Conservation (phyloP, 2,113 vertebrate genomes). For the Tamias sibiricus region DNA sequence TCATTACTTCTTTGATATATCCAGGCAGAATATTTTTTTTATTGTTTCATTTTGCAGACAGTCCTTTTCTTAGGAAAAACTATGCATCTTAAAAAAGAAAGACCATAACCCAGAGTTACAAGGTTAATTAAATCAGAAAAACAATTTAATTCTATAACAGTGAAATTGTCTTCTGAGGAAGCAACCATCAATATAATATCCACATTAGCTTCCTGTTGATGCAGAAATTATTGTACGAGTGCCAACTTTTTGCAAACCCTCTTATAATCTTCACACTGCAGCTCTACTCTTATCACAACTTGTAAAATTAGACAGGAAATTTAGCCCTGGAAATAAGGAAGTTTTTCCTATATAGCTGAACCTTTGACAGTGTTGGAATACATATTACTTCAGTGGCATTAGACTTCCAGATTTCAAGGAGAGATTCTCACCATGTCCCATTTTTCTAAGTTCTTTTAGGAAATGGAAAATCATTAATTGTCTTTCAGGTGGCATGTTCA, state of each 20-base stretch:
- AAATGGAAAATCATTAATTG: conserved; percentile 61
- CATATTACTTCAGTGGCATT: conserved; percentile 78
- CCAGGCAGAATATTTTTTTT: conserved; percentile 37
- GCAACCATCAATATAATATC: conserved; percentile 88
- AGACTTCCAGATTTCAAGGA: conserved; percentile 77
- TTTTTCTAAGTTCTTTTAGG: conserved; percentile 59
- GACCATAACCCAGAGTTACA: conserved; percentile 76
- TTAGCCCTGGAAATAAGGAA: conserved; percentile 87
- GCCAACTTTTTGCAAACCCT: conserved; percentile 84
- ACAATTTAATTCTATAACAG: conserved; percentile 84
- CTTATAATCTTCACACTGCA: conserved; percentile 87
- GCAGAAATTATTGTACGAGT: conserved; percentile 85
- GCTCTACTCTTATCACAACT: conserved; percentile 86
- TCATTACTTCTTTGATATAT: conserved; percentile 32
- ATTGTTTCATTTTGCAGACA: conserved; percentile 63
- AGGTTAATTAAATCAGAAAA: conserved; percentile 86
- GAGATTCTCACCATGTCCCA: conserved; percentile 60
- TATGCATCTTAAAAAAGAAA: conserved; percentile 84
- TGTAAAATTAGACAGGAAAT: conserved; percentile 88
- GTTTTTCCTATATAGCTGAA: conserved; percentile 84
- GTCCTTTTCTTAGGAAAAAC: conserved; percentile 69
- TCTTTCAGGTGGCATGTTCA: conserved; percentile 34
- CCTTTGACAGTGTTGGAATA: conserved; percentile 83
- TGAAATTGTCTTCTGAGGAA: conserved; percentile 88
- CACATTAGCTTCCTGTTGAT: conserved; percentile 91